Conservation (phyloP, 2,113 vertebrate species). For the Eurypyga helias region DNA sequence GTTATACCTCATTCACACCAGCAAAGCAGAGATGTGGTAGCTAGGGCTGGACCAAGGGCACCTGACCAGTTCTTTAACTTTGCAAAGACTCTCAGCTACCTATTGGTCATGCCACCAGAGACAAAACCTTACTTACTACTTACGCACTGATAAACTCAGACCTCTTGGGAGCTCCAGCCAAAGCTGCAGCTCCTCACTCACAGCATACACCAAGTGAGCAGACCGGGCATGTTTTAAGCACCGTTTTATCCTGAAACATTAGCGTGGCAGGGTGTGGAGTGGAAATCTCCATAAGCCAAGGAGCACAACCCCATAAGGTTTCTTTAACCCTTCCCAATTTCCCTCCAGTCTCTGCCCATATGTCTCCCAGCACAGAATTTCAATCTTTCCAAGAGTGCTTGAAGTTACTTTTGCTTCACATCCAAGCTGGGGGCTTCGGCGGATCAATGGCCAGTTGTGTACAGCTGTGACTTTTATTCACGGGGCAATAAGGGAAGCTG, state of each 20-base stretch:
- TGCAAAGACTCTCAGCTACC: too few species aligned
- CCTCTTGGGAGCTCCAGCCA: too few species aligned
- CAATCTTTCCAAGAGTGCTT: neutral
- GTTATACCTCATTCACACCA: neutral
- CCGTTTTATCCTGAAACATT: neutral
- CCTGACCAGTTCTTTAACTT: too few species aligned
- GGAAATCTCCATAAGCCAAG: neutral
- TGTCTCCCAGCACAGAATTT: neutral
- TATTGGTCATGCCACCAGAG: too few species aligned
- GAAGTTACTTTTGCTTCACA: neutral
- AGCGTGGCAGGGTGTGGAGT: neutral
- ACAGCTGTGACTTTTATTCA: neutral
- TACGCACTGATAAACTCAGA: too few species aligned
- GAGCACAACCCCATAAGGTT: neutral
- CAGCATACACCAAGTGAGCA: too few species aligned
- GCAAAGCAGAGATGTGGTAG: too few species aligned
- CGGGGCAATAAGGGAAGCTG: neutral
- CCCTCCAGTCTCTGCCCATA: neutral
- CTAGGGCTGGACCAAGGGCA: too few species aligned
- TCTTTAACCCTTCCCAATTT: neutral
- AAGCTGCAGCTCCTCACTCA: too few species aligned
- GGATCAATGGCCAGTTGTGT: neutral
- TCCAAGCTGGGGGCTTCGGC: neutral
- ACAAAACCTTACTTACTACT: too few species aligned
- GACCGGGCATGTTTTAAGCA: too few species aligned